Percentiles rank a stretch among this genome's conserved stretches.
phyloP scores from a whole-genome alignment of 1,140 invertebrate species.

The Hesperophylax magnus region DNA sequence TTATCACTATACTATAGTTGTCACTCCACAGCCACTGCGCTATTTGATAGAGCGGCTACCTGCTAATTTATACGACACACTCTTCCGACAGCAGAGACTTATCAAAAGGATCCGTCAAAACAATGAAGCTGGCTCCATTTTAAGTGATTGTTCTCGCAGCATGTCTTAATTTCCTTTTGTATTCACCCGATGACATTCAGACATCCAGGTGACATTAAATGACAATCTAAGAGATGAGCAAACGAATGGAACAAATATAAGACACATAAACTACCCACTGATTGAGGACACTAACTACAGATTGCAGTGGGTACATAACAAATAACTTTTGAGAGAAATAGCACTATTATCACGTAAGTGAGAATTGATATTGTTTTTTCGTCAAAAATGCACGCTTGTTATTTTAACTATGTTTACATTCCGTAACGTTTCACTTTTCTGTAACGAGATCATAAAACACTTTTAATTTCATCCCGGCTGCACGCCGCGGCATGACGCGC shows the following conservation, averaged over 20 bases:
- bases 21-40: slow-evolving; percentile 18
- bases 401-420: not conserved
- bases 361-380: too few relatives aligned
- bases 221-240: too few relatives aligned
- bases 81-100: not conserved
- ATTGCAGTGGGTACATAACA: too few relatives aligned
- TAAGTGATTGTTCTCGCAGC: not conserved
- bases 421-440: not conserved
- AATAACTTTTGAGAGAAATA: too few relatives aligned
- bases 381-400: too few relatives aligned
- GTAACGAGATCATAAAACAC: not conserved
- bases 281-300: too few relatives aligned
- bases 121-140: not conserved
- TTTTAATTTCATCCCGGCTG: not conserved
- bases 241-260: too few relatives aligned
- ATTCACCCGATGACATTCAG: slow-evolving; percentile 14
- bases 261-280: too few relatives aligned
- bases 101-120: not conserved
- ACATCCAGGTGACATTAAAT: slow-evolving; percentile 12
- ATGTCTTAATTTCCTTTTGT: not conserved
- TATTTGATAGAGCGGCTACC: not conserved
- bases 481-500: not conserved
- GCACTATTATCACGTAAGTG: too few relatives aligned
- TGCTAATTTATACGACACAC: slow-evolving; percentile 3
- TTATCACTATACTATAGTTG: not conserved